Evolutionary conservation across 2,888 invertebrate species (phyloP).

Genomic region (Cerastoderma edule): DNA sequence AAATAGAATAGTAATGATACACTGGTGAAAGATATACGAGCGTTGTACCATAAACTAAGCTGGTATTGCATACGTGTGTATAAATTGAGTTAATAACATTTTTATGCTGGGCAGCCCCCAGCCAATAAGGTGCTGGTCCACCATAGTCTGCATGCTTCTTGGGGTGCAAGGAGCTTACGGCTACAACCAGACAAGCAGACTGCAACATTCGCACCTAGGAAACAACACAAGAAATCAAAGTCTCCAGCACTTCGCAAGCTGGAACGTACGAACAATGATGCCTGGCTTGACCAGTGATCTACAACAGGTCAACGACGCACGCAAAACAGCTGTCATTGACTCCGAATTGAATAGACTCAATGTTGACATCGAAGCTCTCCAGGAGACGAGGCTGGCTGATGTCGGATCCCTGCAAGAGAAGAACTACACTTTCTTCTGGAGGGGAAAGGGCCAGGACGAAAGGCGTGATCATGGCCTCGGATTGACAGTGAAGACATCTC

Average conservation of each 20-base stretch:
- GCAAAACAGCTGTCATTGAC: constrained; percentile 20
- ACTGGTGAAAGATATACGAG: no score
- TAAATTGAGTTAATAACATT: no score
- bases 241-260: neutral
- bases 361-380: constrained; percentile 11
- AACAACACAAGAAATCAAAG: neutral
- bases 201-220: neutral
- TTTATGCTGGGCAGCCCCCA: constrained; percentile 25
- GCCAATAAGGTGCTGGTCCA: constrained; percentile 22
- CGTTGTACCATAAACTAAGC: no score
- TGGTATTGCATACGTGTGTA: no score
- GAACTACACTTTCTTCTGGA: neutral
- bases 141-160: constrained; percentile 7
- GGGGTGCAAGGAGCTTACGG: constrained; percentile 13
- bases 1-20: no score
- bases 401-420: neutral
- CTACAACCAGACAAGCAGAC: neutral
- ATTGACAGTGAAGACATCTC: constrained; percentile 5
- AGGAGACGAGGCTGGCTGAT: constrained; percentile 13
- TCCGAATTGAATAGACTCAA: neutral
- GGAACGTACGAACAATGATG: constrained; percentile 11
- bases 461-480: constrained; percentile 1
- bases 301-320: neutral
- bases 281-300: constrained; percentile 3
- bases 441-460: neutral